A percentile compares a stretch with the other conserved stretches of the same genome.
These are phyloP conservation scores for Vanessa tameamea DNA, from an alignment of 1,140 invertebrate genomes.

Conservation along the genomic window DNA sequence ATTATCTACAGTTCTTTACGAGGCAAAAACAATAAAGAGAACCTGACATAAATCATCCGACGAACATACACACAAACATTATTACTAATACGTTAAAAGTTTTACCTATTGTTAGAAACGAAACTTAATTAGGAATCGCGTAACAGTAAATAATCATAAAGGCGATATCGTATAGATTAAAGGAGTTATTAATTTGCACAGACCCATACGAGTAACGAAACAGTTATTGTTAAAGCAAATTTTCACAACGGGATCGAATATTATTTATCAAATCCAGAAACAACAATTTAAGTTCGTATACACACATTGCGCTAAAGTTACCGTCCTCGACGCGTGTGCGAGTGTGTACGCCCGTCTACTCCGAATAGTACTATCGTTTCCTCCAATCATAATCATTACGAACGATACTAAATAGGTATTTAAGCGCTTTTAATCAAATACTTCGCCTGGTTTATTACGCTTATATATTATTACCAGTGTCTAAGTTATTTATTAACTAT, in stretches of 20 bases:
- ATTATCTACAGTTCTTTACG: conserved; percentile 75
- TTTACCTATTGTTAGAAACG: conserved; percentile 58
- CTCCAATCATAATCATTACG: conserved; percentile 51
- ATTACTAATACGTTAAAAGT: conserved; percentile 56
- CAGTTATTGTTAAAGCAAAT: conserved; percentile 53
- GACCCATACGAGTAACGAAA: conserved; percentile 62
- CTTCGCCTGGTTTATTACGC: conserved; percentile 64
- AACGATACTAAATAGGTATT: conserved; percentile 66
- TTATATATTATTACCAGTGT: conserved; percentile 64
- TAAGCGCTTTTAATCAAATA: conserved; percentile 72
- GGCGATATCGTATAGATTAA: conserved; percentile 27
- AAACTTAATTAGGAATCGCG: conserved; percentile 53
- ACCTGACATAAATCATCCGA: conserved; percentile 71
- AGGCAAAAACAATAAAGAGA: conserved; percentile 76
- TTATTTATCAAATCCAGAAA: conserved; percentile 38
- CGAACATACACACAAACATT: conserved; percentile 63
- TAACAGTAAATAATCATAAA: conserved; percentile 37
- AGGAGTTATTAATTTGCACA: conserved; percentile 61
- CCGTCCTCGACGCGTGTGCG: conserved; percentile 39
- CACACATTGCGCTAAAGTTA: conserved; percentile 55
- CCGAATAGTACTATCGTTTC: conserved; percentile 40
- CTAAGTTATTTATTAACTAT: conserved; percentile 67
- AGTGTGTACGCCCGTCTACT: conserved; percentile 50
- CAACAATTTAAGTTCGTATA: conserved; percentile 74
- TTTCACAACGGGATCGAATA: conserved; percentile 43